Evolutionary conservation across 1,140 invertebrate genomes (phyloP).

Genomic region (Brachionus plicatilis): DNA sequence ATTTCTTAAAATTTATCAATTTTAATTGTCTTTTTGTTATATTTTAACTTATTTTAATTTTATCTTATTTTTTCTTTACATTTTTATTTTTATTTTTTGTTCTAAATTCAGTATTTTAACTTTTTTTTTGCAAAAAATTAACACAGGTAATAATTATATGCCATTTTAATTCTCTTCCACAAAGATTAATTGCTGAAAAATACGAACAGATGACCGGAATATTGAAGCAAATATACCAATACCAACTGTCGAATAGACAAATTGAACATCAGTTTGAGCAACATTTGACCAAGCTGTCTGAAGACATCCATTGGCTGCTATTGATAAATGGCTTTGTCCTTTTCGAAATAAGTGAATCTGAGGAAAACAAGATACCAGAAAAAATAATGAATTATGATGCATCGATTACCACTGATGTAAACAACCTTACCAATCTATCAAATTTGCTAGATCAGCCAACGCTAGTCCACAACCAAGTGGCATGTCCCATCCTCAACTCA

Average conservation of each 20-base stretch:
- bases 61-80: too few species aligned
- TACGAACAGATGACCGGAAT: constrained; percentile 5
- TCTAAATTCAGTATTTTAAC: too few species aligned
- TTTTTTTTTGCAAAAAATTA: too few species aligned
- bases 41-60: too few species aligned
- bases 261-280: background rate
- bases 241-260: background rate
- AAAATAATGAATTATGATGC: constrained; percentile 12
- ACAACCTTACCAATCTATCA: background rate
- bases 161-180: background rate
- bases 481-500: background rate
- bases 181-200: background rate
- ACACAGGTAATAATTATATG: too few species aligned
- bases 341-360: constrained; percentile 31
- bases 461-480: background rate
- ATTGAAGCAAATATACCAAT: background rate
- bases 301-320: constrained; percentile 34
- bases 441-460: background rate
- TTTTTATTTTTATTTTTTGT: too few species aligned
- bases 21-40: too few species aligned
- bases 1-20: too few species aligned
- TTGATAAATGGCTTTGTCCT: constrained; percentile 31
- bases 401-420: background rate
- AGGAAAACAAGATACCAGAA: background rate
- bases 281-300: background rate